Conservation (phyloP, 2,888 invertebrate genomes). For the Barypeithes pellucidus region DNA sequence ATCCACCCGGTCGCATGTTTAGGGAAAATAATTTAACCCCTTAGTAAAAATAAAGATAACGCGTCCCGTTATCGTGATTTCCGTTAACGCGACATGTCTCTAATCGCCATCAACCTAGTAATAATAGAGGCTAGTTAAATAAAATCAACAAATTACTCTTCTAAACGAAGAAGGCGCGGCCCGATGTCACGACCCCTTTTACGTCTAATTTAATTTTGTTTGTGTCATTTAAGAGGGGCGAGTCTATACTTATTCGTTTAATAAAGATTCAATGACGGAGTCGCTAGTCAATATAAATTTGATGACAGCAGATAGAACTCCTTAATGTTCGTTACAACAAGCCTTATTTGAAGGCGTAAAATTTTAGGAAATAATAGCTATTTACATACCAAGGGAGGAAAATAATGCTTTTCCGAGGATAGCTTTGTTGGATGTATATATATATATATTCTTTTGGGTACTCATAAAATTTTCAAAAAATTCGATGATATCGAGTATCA, state of each 20-base stretch:
- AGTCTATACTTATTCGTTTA: slow-evolving; percentile 46
- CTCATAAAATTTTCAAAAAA: too few relatives aligned
- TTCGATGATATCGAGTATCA: too few relatives aligned
- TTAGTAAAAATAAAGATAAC: slow-evolving; percentile 6
- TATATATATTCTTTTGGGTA: too few relatives aligned
- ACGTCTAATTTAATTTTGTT: slow-evolving; percentile 53
- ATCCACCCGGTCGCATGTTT: neutral
- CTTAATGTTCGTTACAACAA: too few relatives aligned
- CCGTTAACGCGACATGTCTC: slow-evolving; percentile 21
- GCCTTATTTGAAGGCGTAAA: neutral
- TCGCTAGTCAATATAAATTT: neutral
- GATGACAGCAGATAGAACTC: neutral
- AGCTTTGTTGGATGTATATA: too few relatives aligned
- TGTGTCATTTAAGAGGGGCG: slow-evolving; percentile 51
- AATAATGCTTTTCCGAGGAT: too few relatives aligned
- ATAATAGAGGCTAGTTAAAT: slow-evolving; percentile 49
- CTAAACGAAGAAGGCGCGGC: slow-evolving; percentile 52
- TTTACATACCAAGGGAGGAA: too few relatives aligned
- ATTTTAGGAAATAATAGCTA: too few relatives aligned
- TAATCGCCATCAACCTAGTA: slow-evolving; percentile 34
- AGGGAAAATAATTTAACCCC: neutral
- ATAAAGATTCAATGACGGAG: slow-evolving; percentile 32
- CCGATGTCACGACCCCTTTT: slow-evolving; percentile 49
- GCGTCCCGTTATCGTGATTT: neutral
- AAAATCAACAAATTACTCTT: slow-evolving; percentile 52